Evolutionary conservation across 2,113 vertebrate genomes (phyloP), one percentile per base, ranked within the genome.

Genomic region (Pelecanus crispus): DNA sequence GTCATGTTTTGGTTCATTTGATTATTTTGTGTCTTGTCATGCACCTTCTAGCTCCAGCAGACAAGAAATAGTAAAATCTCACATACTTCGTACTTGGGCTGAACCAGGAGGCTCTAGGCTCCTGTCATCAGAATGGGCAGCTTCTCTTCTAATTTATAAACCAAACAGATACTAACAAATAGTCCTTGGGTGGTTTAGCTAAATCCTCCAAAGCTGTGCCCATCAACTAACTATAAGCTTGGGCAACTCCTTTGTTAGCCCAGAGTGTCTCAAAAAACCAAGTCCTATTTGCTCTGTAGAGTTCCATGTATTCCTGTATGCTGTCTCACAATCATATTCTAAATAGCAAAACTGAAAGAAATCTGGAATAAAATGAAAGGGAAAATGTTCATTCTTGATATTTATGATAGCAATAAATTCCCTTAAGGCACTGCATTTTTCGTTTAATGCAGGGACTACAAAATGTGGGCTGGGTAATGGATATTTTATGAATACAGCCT

Each of bases 371-470:
- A 85, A 90, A 89, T 83, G 55, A 94, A 96, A 91, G 56, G 68
- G 95, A 92, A 78, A 29, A 34, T 59, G 8, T 84, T 95, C 94
- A 75, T 75, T 75, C 40, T 36, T 81, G 81, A 32, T 92, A 89
- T 80, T 96, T 95, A 78, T 78, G 40, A 80, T 53, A 56, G 58
- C 40, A 71, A 89, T 86, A 90, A 94, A 91, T 71, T 94, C 49
- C 47, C 55, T 71, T 63, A 78, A 84, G 80, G 81, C 58, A 55
- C 34, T 79, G 59, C 26, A 34, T 55, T 82, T 92, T 87, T 87
- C 10, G 0, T 91, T 96, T 89, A 85, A 91, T 74, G 63, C 29
- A 65, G 40, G 25, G 8, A 56, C 70, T 67, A 87, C n/a, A 22
- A 44, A 77, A 62, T 66, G 67, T 78, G 55, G 67, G 45, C 44